Evolutionary conservation across 2,888 invertebrate genomes (phyloP).

Genomic region (Anticlea derivata): DNA sequence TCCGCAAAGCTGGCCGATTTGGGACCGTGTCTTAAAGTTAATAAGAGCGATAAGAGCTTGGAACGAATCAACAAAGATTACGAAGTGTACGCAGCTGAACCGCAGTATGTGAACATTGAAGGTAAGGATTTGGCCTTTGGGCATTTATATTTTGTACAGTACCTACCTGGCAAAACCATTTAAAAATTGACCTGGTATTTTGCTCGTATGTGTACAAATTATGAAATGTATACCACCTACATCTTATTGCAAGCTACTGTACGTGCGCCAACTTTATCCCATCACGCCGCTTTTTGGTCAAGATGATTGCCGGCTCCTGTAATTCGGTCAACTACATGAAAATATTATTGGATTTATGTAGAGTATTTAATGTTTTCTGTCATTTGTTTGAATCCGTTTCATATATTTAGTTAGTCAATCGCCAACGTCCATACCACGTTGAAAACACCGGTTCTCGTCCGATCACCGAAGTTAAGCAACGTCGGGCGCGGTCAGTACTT

Average conservation of each 20-base stretch:
- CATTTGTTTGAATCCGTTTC: not conserved
- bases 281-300: no score
- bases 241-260: no score
- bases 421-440: constrained; percentile 51
- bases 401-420: constrained; percentile 12
- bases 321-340: no score
- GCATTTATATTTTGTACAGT: no score
- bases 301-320: no score
- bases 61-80: constrained; percentile 45
- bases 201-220: no score
- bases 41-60: constrained; percentile 32
- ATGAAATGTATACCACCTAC: no score
- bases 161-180: no score
- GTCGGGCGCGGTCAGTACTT: constrained; percentile 74
- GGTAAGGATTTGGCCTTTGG: constrained; percentile 47
- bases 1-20: constrained; percentile 75
- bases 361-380: no score
- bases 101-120: constrained; percentile 75
- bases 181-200: no score
- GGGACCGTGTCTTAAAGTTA: constrained; percentile 57
- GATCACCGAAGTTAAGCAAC: constrained; percentile 76
- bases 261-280: no score
- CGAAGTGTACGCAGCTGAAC: constrained; percentile 64
- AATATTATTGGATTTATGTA: no score
- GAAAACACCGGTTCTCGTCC: constrained; percentile 73